Conservation (phyloP, 2,797 vertebrate genomes). For the Silurus aristotelis region DNA sequence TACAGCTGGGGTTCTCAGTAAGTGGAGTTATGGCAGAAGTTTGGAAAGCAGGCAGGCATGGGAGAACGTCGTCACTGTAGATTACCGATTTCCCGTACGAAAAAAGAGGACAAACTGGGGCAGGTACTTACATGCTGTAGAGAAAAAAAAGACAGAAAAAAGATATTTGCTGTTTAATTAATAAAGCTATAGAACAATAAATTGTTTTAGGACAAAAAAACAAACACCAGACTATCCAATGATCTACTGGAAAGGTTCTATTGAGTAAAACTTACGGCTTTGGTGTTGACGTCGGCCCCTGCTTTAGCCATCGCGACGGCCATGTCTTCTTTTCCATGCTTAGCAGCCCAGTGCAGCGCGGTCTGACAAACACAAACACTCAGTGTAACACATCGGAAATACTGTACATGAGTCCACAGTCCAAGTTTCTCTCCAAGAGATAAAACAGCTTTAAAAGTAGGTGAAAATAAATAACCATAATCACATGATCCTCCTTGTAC, state of each 20-base stretch:
- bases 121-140: slow-evolving; percentile 75
- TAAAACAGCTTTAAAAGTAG: neutral
- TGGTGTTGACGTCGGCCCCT: slow-evolving; percentile 76
- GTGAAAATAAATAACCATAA: neutral
- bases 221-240: neutral
- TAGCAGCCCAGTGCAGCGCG: slow-evolving; percentile 82
- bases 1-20: slow-evolving; percentile 72
- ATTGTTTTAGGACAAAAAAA: neutral
- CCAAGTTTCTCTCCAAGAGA: neutral
- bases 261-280: slow-evolving; percentile 72
- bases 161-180: slow-evolving; percentile 20
- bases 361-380: slow-evolving; percentile 66
- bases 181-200: neutral
- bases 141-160: slow-evolving; percentile 2
- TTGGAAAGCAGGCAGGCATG: slow-evolving; percentile 35
- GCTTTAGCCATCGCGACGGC: slow-evolving; percentile 70
- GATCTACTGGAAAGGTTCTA: no score
- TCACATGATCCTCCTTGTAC: neutral
- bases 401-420: no score
- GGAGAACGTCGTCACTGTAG: slow-evolving; percentile 36
- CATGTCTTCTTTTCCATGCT: slow-evolving; percentile 80
- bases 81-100: slow-evolving; percentile 6
- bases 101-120: slow-evolving; percentile 20
- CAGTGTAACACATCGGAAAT: neutral
- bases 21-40: slow-evolving; percentile 60